Base-by-base conservation (phyloP, 2,113 vertebrate species). In the Spilogale gracilis region DNA sequence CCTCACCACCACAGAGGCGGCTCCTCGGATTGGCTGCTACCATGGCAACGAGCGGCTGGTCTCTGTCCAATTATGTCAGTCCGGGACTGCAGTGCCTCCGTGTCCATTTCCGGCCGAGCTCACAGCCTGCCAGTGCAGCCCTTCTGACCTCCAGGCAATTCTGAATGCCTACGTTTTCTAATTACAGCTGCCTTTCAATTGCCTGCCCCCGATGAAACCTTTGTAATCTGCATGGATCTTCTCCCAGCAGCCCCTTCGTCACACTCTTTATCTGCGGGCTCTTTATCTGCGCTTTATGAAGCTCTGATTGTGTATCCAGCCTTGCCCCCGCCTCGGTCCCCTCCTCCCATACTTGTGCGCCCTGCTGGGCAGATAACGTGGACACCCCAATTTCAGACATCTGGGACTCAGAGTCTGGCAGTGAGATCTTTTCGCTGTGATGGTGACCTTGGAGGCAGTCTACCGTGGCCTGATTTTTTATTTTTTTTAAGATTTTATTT, bases 21-120 rank as follows among this genome's bases (percentile, higher is more conserved):
- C 74, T 45, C n/a, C 94, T 91, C 8, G 6, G 96, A 98, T 97
- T 97, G 97, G 97, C 88, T 95, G 97, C 91, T 96, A 43, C 98
- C 96, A 98, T 97, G 95, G 95, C 94, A 97, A 98, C 97, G 38
- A 58, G 89, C 95, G 89, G 87, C 81, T 20, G 87, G n/a, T 97
- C 96, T 95, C 95, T 20, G 92, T 97, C 88, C 90, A 95, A 97
- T 97, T 94, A 79, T 92, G 95, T 94, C 93, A 96, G 95, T 65
- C 27, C 76, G 81, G 96, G 95, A 91, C 97, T 81, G 63, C 81
- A 76, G 87, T 81, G 89, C 95, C 84, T 94, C 94, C 7, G 11
- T 38, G 89, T 84, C 92, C 58, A 56, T 81, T 98, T 96, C 94
- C 90, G 94, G 87, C 52, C 71, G 45, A 30, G 83, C 61, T 67